Percentiles rank a stretch among this genome's conserved stretches.
Conservation (phyloP, 2,888 invertebrate species). For the Phorcus lineatus region DNA sequence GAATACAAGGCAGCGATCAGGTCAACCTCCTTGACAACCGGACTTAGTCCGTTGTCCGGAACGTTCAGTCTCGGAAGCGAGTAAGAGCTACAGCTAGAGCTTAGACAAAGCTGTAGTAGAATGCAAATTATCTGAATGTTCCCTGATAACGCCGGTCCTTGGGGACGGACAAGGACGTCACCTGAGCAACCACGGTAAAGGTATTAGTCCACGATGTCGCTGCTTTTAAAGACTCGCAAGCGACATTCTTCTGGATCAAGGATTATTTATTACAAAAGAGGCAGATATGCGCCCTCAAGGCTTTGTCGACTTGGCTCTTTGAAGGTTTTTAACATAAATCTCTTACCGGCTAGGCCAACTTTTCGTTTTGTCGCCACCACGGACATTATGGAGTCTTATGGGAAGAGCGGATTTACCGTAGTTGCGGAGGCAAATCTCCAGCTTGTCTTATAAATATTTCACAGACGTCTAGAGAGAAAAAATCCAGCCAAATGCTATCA, state of each 20-base stretch:
- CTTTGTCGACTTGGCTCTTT: not conserved
- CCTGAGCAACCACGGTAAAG: not conserved
- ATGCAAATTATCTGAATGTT: slow-evolving; percentile 10
- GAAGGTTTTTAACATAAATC: slow-evolving; percentile 18
- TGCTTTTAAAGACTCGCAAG: not conserved
- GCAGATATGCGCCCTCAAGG: slow-evolving; percentile 10
- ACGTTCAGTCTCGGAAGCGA: not conserved
- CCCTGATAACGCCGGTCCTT: not conserved
- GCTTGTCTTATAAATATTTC: slow-evolving; percentile 12
- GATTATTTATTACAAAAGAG: slow-evolving; percentile 15
- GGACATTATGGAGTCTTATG: not conserved
- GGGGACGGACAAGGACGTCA: not conserved
- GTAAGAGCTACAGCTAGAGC: not conserved
- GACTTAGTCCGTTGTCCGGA: not conserved
- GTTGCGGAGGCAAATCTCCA: slow-evolving; percentile 2
- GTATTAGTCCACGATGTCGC: not conserved
- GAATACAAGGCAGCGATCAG: not conserved
- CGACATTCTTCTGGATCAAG: slow-evolving; percentile 7
- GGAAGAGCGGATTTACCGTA: slow-evolving; percentile 9
- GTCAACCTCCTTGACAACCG: not conserved
- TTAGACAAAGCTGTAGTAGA: slow-evolving; percentile 13
- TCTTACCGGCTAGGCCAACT: not conserved
- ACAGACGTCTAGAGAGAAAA: not conserved
- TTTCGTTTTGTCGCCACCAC: slow-evolving; percentile 17
- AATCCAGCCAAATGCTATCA: slow-evolving; percentile 1